Evolutionary conservation across 2,113 vertebrate species (phyloP).

Genomic region (Alosa alosa): DNA sequence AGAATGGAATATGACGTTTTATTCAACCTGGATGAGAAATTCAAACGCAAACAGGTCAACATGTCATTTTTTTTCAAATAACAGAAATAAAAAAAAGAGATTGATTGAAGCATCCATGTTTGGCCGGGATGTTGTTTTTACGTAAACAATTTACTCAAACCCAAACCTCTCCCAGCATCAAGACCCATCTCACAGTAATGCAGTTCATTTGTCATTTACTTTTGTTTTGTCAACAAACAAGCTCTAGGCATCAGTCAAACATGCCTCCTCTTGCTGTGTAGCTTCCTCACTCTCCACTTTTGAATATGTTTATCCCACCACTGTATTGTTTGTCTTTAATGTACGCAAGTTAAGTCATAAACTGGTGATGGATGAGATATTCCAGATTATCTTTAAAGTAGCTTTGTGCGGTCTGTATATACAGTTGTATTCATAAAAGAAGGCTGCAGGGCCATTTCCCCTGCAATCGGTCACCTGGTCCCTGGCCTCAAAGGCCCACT

Average conservation of each 20-base stretch:
- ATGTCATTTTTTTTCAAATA: not conserved
- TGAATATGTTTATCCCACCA: not conserved
- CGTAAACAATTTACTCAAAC: not conserved
- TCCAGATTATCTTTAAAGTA: not conserved
- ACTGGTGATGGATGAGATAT: not conserved
- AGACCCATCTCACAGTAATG: not conserved
- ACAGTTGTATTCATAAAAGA: not conserved
- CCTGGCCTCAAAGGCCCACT: not conserved
- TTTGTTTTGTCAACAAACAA: not conserved
- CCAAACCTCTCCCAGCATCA: not conserved
- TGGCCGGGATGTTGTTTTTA: not conserved
- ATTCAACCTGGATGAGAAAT: too few species aligned
- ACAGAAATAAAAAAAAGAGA: not conserved
- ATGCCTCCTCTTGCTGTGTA: not conserved
- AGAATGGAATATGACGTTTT: too few species aligned
- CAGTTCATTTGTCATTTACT: conserved; percentile 4
- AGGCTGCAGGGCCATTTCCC: not conserved
- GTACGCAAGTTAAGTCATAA: not conserved
- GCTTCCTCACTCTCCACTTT: not conserved
- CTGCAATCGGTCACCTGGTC: not conserved
- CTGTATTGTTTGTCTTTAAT: not conserved
- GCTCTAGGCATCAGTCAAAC: not conserved
- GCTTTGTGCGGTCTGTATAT: not conserved
- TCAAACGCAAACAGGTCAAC: not conserved
- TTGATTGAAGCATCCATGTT: not conserved